Conservation (phyloP, 2,113 vertebrate species). For the Epinephelus fuscoguttatus region DNA sequence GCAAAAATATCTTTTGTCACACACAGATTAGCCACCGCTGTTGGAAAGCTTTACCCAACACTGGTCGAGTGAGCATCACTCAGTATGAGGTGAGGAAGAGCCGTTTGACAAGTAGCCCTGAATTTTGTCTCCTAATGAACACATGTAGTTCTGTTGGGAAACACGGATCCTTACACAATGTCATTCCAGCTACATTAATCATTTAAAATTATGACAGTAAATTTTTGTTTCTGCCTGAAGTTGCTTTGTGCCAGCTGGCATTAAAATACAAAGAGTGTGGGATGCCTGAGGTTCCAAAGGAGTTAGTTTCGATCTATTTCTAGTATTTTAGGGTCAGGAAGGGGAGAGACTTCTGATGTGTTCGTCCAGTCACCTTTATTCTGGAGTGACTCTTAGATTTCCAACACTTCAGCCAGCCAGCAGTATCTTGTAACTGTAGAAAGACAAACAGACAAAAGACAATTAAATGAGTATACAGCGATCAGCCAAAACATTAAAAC, state of each 20-base stretch:
- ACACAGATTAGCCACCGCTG: slow-evolving; percentile 84
- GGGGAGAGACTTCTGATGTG: slow-evolving; percentile 11
- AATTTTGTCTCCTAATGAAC: slow-evolving; percentile 51
- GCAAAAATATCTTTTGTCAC: slow-evolving; percentile 84
- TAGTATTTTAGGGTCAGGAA: neutral
- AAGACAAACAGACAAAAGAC: slow-evolving; percentile 18
- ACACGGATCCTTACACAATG: slow-evolving; percentile 44
- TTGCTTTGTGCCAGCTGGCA: slow-evolving; percentile 32
- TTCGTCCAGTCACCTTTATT: slow-evolving; percentile 23
- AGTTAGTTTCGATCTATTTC: slow-evolving; percentile 12
- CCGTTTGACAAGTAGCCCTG: slow-evolving; percentile 74
- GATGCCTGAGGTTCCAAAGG: slow-evolving; percentile 22
- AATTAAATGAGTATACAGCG: slow-evolving; percentile 1
- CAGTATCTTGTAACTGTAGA: slow-evolving; percentile 33
- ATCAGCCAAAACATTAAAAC: too few species aligned
- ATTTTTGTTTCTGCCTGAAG: slow-evolving; percentile 8
- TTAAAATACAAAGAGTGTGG: slow-evolving; percentile 27
- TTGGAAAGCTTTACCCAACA: slow-evolving; percentile 84
- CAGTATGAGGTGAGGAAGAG: slow-evolving; percentile 83
- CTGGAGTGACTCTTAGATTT: slow-evolving; percentile 19
- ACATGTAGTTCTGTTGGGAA: slow-evolving; percentile 55
- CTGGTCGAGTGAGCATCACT: slow-evolving; percentile 81
- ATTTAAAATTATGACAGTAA: slow-evolving; percentile 28
- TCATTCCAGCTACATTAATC: slow-evolving; percentile 33
- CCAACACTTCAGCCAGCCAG: slow-evolving; percentile 1